Evolutionary conservation across 2,888 invertebrate genomes (phyloP).

Genomic region (Dioctria rufipes): DNA sequence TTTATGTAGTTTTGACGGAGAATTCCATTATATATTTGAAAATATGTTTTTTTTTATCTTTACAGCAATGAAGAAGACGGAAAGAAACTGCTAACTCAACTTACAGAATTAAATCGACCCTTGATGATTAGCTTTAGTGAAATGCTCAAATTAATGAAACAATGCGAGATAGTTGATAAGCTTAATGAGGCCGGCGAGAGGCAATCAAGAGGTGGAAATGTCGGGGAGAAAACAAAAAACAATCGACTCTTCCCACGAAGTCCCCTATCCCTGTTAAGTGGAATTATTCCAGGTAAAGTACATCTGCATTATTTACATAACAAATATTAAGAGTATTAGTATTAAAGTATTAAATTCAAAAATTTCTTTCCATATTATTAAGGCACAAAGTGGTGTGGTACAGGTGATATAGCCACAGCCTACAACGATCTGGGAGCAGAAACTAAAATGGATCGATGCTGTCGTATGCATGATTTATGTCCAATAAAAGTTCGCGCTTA

Average conservation of each 20-base stretch:
- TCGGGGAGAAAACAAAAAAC: constrained; percentile 1
- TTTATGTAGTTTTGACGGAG: neutral
- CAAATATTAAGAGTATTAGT: neutral
- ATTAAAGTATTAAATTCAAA: neutral
- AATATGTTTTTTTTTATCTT: neutral
- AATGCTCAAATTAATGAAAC: constrained; percentile 85
- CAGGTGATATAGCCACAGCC: constrained; percentile 87
- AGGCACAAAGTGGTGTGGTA: constrained; percentile 94
- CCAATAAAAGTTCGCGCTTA: constrained; percentile 81
- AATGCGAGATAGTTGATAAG: constrained; percentile 80
- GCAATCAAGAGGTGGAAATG: constrained; percentile 24
- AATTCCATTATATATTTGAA: neutral
- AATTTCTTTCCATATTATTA: neutral
- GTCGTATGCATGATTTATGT: constrained; percentile 92
- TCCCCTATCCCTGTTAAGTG: constrained; percentile 81
- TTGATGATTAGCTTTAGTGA: constrained; percentile 79
- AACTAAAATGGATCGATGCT: constrained; percentile 84
- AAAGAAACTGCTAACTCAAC: constrained; percentile 76
- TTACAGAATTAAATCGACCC: constrained; percentile 77
- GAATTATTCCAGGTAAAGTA: constrained; percentile 83
- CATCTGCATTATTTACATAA: neutral
- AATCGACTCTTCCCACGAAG: constrained; percentile 74
- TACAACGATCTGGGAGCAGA: constrained; percentile 88
- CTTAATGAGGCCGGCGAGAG: constrained; percentile 56
- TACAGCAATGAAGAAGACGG: constrained; percentile 81